phyloP scores from a whole-genome alignment of 2,888 invertebrate genomes.

The Ceraclea dissimilis region DNA sequence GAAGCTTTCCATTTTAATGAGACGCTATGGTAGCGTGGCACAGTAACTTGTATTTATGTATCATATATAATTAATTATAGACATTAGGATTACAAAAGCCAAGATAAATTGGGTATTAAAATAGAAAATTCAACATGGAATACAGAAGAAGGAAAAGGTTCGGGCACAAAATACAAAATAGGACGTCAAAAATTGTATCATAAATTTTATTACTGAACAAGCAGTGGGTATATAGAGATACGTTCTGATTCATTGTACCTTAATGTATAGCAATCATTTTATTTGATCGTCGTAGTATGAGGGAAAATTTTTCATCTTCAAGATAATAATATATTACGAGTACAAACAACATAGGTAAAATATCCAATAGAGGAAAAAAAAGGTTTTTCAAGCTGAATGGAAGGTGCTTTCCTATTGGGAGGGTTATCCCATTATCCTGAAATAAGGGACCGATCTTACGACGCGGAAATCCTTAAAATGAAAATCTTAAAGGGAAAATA shows the following conservation, averaged over 20 bases:
- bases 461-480: constrained; percentile 1
- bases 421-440: constrained; percentile 7
- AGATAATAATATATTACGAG: neutral
- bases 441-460: neutral
- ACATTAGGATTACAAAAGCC: no score
- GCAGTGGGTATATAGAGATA: neutral
- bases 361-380: constrained; percentile 16
- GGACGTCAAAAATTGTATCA: no score
- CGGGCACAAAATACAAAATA: no score
- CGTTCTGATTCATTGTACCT: constrained; percentile 7
- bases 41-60: no score
- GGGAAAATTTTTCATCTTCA: constrained; percentile 14
- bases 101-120: no score
- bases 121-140: no score
- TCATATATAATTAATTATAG: no score
- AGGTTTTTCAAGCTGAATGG: constrained; percentile 9
- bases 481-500: neutral
- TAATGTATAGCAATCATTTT: constrained; percentile 20
- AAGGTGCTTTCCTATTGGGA: neutral
- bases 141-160: no score
- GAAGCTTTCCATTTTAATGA: no score
- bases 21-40: no score
- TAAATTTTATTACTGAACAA: neutral
- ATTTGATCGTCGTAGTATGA: neutral
- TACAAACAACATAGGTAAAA: constrained; percentile 1